Evolutionary conservation across 1,140 invertebrate genomes (phyloP), one percentile per base, ranked within the genome.

Genomic region (Leptinotarsa lineolata): DNA sequence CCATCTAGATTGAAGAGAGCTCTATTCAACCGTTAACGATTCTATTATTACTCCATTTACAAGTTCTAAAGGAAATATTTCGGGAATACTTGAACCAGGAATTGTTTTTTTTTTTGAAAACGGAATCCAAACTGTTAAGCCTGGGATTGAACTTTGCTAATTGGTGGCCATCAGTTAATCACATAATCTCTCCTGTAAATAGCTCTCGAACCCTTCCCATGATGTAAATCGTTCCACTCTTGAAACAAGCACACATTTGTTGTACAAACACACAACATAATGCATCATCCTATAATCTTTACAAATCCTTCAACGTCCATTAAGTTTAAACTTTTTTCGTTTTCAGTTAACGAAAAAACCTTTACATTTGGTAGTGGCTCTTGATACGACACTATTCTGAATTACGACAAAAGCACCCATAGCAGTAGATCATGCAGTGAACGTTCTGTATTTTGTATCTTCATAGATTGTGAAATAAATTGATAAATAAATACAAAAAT

Each of bases 241-340:
- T 54, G n/a, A 54, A 54, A n/a, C 48, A 54, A 54, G n/a, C 48
- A 54, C 45, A 46, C 48, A 54, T 54, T 54, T 54, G 48, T 54
- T 54, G 15, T 54, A 54, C 48, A 54, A 54, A 54, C 48, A 54
- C 48, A 54, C 48, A 54, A 54, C 48, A 54, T 54, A 54, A 54
- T 54, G 48, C 48, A 54, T 54, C 48, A 54, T 54, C 48, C 48
- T 13, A 54, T 54, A 54, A 54, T 54, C 48, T 54, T 54, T 18
- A 18, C 48, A 54, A 54, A n/a, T 54, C 48, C 48, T 54, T 18
- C 15, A 54, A 54, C 48, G 48, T 54, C 48, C 48, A 54, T 54
- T 54, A 54, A 16, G 48, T 54, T 54, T 15, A 0, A 54, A 54
- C 48, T 54, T 54, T n/a, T n/a, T 54, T 54, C 6, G 48, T 54